Conservation (phyloP, 2,888 invertebrate species). For the Leptarthrus brevirostris region DNA sequence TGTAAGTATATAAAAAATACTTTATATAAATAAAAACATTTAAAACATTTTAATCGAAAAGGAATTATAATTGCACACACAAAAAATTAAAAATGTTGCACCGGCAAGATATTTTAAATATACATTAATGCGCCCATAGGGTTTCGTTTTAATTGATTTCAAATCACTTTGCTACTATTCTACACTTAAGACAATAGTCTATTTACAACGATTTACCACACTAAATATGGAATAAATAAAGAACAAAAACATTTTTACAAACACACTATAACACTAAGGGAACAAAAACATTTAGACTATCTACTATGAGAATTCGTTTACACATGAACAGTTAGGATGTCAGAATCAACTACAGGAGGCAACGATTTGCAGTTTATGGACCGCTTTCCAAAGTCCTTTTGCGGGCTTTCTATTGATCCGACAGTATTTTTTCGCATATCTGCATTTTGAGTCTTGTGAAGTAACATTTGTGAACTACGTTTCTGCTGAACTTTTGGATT, state of each 20-base stretch:
- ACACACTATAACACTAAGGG: conserved; percentile 54
- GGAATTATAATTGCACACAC: conserved; percentile 25
- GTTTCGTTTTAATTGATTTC: neutral
- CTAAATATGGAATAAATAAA: conserved; percentile 31
- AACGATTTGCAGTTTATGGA: conserved; percentile 71
- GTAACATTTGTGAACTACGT: conserved; percentile 73
- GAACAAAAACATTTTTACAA: conserved; percentile 46
- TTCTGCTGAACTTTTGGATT: conserved; percentile 64
- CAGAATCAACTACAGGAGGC: conserved; percentile 63
- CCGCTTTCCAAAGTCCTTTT: conserved; percentile 83
- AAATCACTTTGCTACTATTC: conserved; percentile 4
- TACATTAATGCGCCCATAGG: conserved; percentile 30
- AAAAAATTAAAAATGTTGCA: conserved; percentile 3
- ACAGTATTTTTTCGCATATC: conserved; percentile 87
- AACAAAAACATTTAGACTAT: conserved; percentile 42
- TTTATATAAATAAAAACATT: too few relatives aligned
- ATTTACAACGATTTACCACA: conserved; percentile 24
- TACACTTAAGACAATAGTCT: conserved; percentile 16
- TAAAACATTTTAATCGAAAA: too few relatives aligned
- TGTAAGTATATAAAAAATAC: too few relatives aligned
- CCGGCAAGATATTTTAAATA: too few relatives aligned
- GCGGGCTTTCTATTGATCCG: conserved; percentile 69
- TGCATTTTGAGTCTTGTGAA: conserved; percentile 87
- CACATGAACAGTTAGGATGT: conserved; percentile 72
- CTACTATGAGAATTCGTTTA: conserved; percentile 60